phyloP scores from a whole-genome alignment of 2,113 vertebrate species.

The Zingel zingel region DNA sequence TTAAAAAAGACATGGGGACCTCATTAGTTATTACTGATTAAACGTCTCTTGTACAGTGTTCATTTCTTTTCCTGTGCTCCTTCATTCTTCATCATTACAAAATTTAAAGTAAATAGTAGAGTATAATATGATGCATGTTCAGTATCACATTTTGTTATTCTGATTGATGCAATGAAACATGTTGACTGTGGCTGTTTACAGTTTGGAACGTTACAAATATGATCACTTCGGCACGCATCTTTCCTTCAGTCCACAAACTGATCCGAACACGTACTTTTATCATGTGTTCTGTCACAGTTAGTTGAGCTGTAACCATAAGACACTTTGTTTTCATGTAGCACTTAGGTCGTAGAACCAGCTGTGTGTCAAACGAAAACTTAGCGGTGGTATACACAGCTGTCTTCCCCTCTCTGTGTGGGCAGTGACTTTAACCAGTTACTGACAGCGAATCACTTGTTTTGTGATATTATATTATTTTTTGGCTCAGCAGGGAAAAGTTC shows the following conservation, averaged over 20 bases:
- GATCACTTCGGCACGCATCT: neutral
- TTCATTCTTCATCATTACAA: neutral
- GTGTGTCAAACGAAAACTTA: neutral
- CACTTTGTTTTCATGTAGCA: neutral
- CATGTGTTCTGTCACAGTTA: neutral
- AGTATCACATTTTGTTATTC: too few species aligned
- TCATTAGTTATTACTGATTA: neutral
- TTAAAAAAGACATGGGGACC: too few species aligned
- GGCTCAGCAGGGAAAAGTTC: slow-evolving; percentile 2
- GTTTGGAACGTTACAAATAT: too few species aligned
- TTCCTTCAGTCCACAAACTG: neutral
- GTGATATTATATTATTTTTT: neutral
- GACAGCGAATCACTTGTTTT: neutral
- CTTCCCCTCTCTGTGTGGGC: neutral
- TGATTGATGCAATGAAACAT: too few species aligned
- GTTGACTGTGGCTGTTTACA: too few species aligned
- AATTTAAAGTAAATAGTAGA: neutral
- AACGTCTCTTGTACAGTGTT: neutral
- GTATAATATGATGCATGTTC: too few species aligned
- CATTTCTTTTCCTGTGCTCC: neutral
- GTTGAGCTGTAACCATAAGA: neutral
- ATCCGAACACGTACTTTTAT: neutral
- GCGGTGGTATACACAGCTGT: neutral
- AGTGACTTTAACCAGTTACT: neutral
- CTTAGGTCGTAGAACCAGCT: neutral